Evolutionary conservation across 1,140 invertebrate species (phyloP).

Genomic region (silkworm (Bombyx mori)): ASM3026992v2 NC_085109.1:10134501-10135000

Average conservation of each 20-base stretch:
- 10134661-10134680: conserved; percentile 20
- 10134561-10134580: no score
- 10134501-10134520: no score
- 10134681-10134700: conserved; percentile 25
- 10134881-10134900: conserved; percentile 6
- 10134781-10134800: conserved; percentile 23
- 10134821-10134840: conserved; percentile 12
- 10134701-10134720: conserved; percentile 18
- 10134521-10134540: no score
- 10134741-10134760: conserved; percentile 32
- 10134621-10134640: conserved; percentile 2
- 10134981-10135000: conserved; percentile 67
- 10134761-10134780: conserved; percentile 29
- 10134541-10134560: no score
- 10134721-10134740: conserved; percentile 37
- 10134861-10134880: conserved; percentile 6
- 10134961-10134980: conserved; percentile 31
- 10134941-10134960: conserved; percentile 20
- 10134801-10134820: conserved; percentile 6
- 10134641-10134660: neutral
- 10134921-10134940: conserved; percentile 41
- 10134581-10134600: neutral
- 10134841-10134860: conserved; percentile 14
- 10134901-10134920: conserved; percentile 21
- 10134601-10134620: neutral